Percentiles rank a stretch among this genome's conserved stretches.
These are phyloP conservation scores for Electrona antarctica DNA, from an alignment of 2,113 vertebrate species.

Conservation along the genomic window DNA sequence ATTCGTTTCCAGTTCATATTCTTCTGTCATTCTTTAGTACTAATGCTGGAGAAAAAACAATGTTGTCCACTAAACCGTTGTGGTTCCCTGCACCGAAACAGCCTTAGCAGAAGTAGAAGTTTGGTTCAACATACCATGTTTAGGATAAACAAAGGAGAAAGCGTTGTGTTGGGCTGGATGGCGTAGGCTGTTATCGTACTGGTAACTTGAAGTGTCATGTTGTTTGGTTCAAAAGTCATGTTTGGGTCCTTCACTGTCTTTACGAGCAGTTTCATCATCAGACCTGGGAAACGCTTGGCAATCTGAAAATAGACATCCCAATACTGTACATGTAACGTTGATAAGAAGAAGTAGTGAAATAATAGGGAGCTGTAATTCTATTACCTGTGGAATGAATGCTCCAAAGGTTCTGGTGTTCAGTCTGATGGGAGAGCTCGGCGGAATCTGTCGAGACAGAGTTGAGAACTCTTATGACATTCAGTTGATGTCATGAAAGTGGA, in stretches of 20 bases:
- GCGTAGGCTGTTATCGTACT: conserved; percentile 69
- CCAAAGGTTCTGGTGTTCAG: conserved; percentile 77
- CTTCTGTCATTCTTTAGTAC: background rate
- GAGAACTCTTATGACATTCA: background rate
- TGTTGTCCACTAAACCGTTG: too few relatives aligned
- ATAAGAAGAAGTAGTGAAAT: too few relatives aligned
- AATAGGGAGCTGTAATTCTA: background rate
- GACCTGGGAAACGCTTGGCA: conserved; percentile 67
- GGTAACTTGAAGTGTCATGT: conserved; percentile 50
- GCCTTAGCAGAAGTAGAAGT: too few relatives aligned
- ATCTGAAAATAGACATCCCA: conserved; percentile 54
- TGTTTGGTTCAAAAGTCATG: conserved; percentile 63
- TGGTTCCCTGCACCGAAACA: too few relatives aligned
- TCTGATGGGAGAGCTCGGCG: conserved; percentile 65
- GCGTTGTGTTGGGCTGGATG: conserved; percentile 71
- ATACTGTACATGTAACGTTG: too few relatives aligned
- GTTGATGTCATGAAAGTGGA: background rate
- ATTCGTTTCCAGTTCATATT: too few relatives aligned
- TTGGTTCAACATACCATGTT: conserved; percentile 66
- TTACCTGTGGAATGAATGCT: conserved; percentile 72
- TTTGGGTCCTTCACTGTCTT: conserved; percentile 49
- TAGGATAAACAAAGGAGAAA: conserved; percentile 75
- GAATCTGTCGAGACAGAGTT: conserved; percentile 64
- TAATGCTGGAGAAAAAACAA: too few relatives aligned
- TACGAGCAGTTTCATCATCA: conserved; percentile 76